Conservation (phyloP, 1,140 invertebrate genomes). For the Tetragonula clypearis region DNA sequence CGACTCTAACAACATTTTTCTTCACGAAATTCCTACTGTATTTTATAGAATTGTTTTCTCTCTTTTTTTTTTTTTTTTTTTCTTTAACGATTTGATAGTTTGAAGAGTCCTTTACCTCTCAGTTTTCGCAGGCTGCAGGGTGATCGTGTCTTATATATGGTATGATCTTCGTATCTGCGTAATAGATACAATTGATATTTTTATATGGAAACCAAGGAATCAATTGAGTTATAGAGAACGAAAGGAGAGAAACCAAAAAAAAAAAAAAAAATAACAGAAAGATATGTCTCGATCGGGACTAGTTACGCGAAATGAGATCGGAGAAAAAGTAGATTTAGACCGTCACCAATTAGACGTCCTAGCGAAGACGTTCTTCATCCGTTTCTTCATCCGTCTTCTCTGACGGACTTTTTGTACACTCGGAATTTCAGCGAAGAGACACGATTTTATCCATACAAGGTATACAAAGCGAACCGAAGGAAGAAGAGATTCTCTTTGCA, state of each 20-base stretch:
- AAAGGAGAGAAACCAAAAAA: neutral
- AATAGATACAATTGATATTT: constrained; percentile 40
- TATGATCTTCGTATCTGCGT: constrained; percentile 67
- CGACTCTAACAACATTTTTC: neutral
- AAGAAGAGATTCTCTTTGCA: neutral
- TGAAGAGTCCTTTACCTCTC: constrained; percentile 61
- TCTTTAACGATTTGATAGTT: constrained; percentile 9
- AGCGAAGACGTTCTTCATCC: neutral
- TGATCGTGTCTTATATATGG: constrained; percentile 64
- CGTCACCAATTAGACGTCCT: too few species aligned
- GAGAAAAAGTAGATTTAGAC: neutral
- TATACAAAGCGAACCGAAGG: neutral
- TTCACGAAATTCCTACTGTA: neutral
- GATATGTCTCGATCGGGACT: neutral
- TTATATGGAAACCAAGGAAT: constrained; percentile 35
- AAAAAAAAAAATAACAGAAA: neutral
- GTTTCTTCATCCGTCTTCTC: neutral
- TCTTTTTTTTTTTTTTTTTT: too few species aligned
- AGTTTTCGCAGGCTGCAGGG: constrained; percentile 66
- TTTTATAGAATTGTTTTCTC: neutral
- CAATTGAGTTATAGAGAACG: neutral
- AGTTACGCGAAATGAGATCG: neutral
- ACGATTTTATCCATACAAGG: too few species aligned
- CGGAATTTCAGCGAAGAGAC: neutral
- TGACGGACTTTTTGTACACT: neutral